phyloP scores from a whole-genome alignment of 2,888 invertebrate species.

The Rutpela maculata region DNA sequence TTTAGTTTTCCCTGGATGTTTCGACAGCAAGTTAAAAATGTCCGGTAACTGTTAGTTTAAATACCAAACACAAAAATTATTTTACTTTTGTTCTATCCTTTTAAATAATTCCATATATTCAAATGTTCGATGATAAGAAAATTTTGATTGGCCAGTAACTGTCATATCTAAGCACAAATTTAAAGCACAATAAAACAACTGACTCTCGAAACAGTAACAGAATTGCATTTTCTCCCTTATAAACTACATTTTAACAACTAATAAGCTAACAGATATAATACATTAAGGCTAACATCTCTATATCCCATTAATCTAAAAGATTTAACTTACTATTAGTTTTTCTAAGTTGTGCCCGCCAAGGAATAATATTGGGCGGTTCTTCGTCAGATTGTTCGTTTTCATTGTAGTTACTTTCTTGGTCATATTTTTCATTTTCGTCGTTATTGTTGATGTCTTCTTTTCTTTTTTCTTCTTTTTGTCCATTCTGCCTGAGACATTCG shows the following conservation, averaged over 20 bases:
- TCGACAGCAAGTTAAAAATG: too few relatives aligned
- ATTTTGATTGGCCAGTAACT: background rate
- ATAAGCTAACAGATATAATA: background rate
- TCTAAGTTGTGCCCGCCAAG: constrained; percentile 91
- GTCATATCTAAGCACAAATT: background rate
- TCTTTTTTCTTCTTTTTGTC: constrained; percentile 61
- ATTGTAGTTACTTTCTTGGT: constrained; percentile 46
- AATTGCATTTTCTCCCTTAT: constrained; percentile 10
- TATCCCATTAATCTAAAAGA: constrained; percentile 79
- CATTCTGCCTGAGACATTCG: constrained; percentile 73
- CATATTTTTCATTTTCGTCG: constrained; percentile 69
- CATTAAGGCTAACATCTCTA: background rate
- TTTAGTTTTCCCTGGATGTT: too few relatives aligned
- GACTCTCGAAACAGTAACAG: background rate
- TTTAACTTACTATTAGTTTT: constrained; percentile 94
- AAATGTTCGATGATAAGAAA: too few relatives aligned
- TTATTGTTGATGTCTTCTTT: constrained; percentile 71
- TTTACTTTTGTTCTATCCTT: too few relatives aligned
- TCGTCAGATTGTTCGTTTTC: constrained; percentile 67
- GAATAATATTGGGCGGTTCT: constrained; percentile 83
- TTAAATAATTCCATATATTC: too few relatives aligned
- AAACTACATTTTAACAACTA: background rate
- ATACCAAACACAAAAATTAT: too few relatives aligned
- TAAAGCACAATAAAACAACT: background rate
- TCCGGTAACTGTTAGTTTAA: too few relatives aligned